Conservation (phyloP, 2,797 vertebrate species). For the Tragopan temminckii region DNA sequence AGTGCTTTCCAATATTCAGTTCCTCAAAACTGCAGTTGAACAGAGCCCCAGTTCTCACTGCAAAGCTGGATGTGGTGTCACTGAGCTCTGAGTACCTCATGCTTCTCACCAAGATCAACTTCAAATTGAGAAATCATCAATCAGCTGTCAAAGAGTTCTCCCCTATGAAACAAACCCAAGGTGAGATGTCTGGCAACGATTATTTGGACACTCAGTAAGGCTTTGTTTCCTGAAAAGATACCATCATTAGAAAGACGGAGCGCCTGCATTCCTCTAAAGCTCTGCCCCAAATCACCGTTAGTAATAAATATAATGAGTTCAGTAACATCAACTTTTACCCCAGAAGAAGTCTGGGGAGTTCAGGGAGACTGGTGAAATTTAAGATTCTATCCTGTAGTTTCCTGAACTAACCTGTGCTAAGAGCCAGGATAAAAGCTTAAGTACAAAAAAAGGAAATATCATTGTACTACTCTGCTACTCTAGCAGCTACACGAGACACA, state of each 20-base stretch:
- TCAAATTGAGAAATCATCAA: neutral
- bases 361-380: neutral
- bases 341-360: neutral
- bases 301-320: neutral
- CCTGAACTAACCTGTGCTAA: neutral
- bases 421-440: neutral
- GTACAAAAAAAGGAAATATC: neutral
- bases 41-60: neutral
- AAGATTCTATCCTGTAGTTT: neutral
- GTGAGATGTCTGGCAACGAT: neutral
- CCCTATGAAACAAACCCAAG: neutral
- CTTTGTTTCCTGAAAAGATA: neutral
- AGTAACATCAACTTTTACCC: neutral
- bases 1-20: neutral
- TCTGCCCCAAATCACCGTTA: neutral
- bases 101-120: neutral
- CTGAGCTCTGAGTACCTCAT: neutral
- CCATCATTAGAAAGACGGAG: neutral
- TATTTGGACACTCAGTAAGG: neutral
- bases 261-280: neutral
- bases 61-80: neutral
- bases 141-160: neutral
- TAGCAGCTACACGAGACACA: neutral
- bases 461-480: fast-evolving
- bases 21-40: neutral